Evolutionary conservation across 2,888 invertebrate species (phyloP), one percentile per base, ranked within the genome.

Genomic region (Drosophila paucipuncta): DNA sequence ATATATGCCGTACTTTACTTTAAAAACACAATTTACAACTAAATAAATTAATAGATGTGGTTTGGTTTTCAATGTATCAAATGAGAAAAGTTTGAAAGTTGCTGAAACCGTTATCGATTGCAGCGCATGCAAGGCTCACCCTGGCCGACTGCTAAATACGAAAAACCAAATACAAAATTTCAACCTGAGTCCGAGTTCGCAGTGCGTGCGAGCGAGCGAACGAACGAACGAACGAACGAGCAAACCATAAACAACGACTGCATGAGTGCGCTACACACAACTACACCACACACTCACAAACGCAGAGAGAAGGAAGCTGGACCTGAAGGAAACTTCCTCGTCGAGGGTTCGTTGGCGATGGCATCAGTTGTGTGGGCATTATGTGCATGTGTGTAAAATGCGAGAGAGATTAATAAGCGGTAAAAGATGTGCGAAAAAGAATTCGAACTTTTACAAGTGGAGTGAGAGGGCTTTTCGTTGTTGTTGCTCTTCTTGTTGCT

Each of bases 101-200:
- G 35, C 13, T n/a, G 28, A 16, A 30, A 31, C 25, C 28, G 6
- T 9, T 28, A n/a, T 9, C 18, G 25, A 31, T 18, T n/a, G 49
- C 33, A 76, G 76, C 52, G 73, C 60, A 76, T 61, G 49, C 76
- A 53, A 57, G 16, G 28, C 52, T 76, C 73, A 39, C 18, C 7
- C 22, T 63, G 58, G 9, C 72, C 58, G 52, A 58, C 22, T 35
- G 31, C 25, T 16, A 30, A 43, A 43, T 13, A 7, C 35, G 35
- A 68, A 52, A 22, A 52, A 50, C 57, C 30, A 41, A 35, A 43
- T 41, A 18, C 16, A n/a, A 58, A 43, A 57, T 43, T 31, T 31
- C 43, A 59, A 31, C 43, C 59, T 53, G 52, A 37, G 53, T 30
- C 18, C 58, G 22, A 50, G 33, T 59, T 28, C 49, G 28, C 18